phyloP scores from a whole-genome alignment of 2,888 invertebrate species.

The Ectemnius continuus region DNA sequence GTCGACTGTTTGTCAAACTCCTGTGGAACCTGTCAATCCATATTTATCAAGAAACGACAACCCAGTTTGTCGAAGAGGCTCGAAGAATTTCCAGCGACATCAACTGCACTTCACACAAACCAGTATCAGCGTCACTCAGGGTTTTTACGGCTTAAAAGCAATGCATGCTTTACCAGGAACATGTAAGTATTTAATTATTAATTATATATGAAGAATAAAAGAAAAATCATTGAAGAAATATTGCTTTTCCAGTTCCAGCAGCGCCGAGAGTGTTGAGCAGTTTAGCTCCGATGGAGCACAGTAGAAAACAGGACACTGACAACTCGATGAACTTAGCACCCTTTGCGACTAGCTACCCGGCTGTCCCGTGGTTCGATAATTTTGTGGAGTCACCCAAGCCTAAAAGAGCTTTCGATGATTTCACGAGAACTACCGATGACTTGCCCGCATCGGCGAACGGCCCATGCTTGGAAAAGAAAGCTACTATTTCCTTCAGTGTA shows the following conservation, averaged over 20 bases:
- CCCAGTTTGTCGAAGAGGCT: constrained; percentile 60
- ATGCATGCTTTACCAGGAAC: constrained; percentile 57
- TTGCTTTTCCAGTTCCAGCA: constrained; percentile 36
- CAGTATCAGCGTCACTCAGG: constrained; percentile 72
- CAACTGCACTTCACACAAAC: constrained; percentile 73
- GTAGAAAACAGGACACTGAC: constrained; percentile 55
- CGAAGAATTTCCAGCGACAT: constrained; percentile 66
- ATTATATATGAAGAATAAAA: background rate
- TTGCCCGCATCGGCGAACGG: constrained; percentile 28
- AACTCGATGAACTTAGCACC: constrained; percentile 48
- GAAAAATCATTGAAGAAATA: background rate
- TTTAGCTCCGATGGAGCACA: constrained; percentile 38
- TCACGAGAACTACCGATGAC: constrained; percentile 36
- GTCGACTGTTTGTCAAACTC: constrained; percentile 42
- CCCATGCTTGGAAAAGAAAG: constrained; percentile 65
- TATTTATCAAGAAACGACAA: constrained; percentile 52
- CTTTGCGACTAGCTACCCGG: constrained; percentile 47
- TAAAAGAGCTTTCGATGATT: constrained; percentile 40
- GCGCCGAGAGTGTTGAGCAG: constrained; percentile 46
- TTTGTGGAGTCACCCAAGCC: constrained; percentile 45
- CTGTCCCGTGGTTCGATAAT: constrained; percentile 53
- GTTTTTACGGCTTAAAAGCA: constrained; percentile 67
- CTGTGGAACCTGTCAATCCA: constrained; percentile 38
- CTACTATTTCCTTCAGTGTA: constrained; percentile 73
- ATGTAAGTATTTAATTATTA: constrained; percentile 47